Conservation (phyloP, 2,888 invertebrate genomes). For the Xanthia icteritia region DNA sequence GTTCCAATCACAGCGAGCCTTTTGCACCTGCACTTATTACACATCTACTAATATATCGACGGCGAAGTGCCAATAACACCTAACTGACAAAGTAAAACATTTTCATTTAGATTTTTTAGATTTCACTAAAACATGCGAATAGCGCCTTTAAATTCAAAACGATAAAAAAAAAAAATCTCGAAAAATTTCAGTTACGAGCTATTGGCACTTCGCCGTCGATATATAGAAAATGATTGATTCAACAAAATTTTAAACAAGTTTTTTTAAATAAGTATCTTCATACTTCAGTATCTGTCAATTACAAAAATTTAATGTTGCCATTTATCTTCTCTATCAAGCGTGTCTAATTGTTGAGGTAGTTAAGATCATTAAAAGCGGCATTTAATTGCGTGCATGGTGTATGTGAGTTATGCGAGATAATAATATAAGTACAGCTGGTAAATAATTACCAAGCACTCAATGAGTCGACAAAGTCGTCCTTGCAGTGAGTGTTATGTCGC, state of each 20-base stretch:
- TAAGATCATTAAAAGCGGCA: slow-evolving; percentile 5
- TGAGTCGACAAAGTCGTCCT: slow-evolving; percentile 6
- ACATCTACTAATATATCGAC: neutral
- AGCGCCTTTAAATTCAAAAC: too few species aligned
- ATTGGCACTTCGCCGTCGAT: too few species aligned
- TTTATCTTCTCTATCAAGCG: neutral
- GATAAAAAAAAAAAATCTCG: too few species aligned
- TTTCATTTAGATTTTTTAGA: too few species aligned
- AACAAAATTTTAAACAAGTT: neutral
- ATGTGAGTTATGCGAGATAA: slow-evolving; percentile 1
- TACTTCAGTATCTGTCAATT: too few species aligned
- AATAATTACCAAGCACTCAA: slow-evolving; percentile 21
- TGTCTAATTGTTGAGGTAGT: slow-evolving; percentile 4
- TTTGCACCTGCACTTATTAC: neutral
- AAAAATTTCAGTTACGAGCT: too few species aligned
- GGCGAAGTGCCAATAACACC: too few species aligned
- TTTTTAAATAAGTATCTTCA: neutral
- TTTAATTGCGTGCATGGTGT: slow-evolving; percentile 1
- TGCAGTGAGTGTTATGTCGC: neutral
- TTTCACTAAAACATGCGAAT: too few species aligned
- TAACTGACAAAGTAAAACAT: too few species aligned
- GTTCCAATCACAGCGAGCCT: neutral
- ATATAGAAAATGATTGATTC: neutral
- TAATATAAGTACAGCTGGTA: neutral
- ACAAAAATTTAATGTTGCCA: neutral